Conservation (phyloP, 2,797 vertebrate species). For the Luscinia megarhynchos region DNA sequence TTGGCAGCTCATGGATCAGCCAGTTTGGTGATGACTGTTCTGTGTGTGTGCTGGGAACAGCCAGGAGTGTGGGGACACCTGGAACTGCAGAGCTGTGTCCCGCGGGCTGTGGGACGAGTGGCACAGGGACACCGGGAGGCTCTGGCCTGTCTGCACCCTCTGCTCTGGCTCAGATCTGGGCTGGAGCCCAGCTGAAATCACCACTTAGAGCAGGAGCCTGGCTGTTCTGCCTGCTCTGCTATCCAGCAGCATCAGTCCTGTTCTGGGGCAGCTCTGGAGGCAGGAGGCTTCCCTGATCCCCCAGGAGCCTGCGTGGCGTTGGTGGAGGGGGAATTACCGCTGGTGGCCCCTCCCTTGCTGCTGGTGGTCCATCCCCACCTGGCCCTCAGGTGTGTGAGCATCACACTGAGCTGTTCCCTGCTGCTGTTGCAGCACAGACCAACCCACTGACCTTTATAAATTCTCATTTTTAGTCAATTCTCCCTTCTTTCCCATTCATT, state of each 20-base stretch:
- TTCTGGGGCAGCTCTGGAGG: neutral
- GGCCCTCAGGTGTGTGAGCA: neutral
- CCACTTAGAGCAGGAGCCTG: rapidly evolving
- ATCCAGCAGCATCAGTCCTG: neutral
- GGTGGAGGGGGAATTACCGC: neutral
- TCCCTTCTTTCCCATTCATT: neutral
- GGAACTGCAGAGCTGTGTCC: neutral
- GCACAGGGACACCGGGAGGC: rapidly evolving
- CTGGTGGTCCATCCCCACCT: neutral
- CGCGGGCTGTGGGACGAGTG: no score
- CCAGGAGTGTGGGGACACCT: neutral
- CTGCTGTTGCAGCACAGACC: neutral
- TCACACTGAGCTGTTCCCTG: neutral
- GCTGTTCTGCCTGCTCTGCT: neutral
- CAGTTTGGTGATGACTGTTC: rapidly evolving
- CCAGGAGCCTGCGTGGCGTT: neutral
- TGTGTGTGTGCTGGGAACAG: neutral
- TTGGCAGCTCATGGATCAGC: neutral
- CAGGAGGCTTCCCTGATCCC: neutral
- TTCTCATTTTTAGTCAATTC: neutral
- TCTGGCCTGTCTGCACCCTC: neutral
- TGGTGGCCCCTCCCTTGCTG: no score
- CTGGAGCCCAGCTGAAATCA: neutral
- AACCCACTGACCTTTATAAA: neutral
- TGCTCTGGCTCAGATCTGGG: neutral